Percentiles rank a stretch among this genome's conserved stretches.
These are phyloP conservation scores for Pygocentrus nattereri DNA, from an alignment of 2,797 vertebrate genomes.

Conservation along the genomic window DNA sequence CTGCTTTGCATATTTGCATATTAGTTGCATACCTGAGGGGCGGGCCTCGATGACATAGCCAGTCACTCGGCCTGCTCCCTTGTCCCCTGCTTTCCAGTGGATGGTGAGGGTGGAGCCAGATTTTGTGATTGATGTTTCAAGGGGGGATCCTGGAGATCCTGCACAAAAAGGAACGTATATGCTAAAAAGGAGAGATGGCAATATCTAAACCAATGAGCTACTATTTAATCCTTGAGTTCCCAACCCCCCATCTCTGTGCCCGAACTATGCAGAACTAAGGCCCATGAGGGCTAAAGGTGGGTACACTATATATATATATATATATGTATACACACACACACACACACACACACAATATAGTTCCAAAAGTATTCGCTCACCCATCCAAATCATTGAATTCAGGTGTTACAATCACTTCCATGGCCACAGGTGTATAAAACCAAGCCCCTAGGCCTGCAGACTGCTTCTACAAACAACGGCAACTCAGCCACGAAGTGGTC, in stretches of 20 bases:
- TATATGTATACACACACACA: too few species aligned
- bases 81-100: slow-evolving; percentile 87
- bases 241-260: too few species aligned
- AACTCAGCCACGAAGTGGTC: too few species aligned
- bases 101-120: slow-evolving; percentile 85
- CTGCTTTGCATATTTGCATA: slow-evolving; percentile 52
- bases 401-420: too few species aligned
- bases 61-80: slow-evolving; percentile 81
- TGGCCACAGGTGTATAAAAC: too few species aligned
- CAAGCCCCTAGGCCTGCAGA: too few species aligned
- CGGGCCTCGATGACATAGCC: slow-evolving; percentile 92
- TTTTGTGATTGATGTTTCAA: slow-evolving; percentile 88
- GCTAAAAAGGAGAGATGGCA: background rate
- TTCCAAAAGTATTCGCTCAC: too few species aligned
- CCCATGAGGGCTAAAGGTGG: background rate
- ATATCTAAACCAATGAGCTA: background rate
- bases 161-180: background rate
- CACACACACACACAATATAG: too few species aligned
- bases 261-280: background rate
- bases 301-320: too few species aligned
- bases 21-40: slow-evolving; percentile 89
- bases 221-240: background rate
- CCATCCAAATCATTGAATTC: too few species aligned
- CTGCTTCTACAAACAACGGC: too few species aligned
- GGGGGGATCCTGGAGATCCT: slow-evolving; percentile 91